Evolutionary conservation across 2,113 vertebrate species (phyloP).

Genomic region (Apteryx mantelli): DNA sequence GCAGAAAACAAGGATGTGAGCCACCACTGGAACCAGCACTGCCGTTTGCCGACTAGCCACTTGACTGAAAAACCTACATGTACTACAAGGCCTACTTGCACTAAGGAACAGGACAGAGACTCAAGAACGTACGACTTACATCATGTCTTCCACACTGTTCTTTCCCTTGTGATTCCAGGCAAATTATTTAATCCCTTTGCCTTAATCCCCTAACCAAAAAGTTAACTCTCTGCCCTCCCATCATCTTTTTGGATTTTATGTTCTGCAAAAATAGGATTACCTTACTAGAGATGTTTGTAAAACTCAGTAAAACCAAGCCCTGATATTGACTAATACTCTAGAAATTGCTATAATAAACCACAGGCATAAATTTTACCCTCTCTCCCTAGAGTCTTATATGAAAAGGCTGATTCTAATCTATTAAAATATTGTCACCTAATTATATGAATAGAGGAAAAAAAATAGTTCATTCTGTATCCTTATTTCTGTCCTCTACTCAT

Average conservation of each 20-base stretch:
- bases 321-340: background rate
- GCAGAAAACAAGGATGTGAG: rapidly evolving
- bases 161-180: background rate
- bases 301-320: background rate
- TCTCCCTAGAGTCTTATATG: background rate
- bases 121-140: rapidly evolving
- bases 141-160: background rate
- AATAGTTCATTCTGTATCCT: background rate
- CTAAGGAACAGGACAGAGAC: rapidly evolving
- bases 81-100: rapidly evolving
- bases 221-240: background rate
- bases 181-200: background rate
- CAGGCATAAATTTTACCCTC: rapidly evolving
- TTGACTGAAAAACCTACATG: rapidly evolving
- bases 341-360: background rate
- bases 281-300: background rate
- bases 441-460: background rate
- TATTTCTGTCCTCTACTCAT: background rate
- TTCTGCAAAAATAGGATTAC: background rate
- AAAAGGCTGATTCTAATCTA: background rate
- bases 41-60: rapidly evolving
- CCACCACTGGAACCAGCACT: background rate
- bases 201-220: background rate
- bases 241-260: background rate
- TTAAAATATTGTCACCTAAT: background rate